Conservation (phyloP, 2,113 vertebrate genomes). For the Neofelis nebulosa region DNA sequence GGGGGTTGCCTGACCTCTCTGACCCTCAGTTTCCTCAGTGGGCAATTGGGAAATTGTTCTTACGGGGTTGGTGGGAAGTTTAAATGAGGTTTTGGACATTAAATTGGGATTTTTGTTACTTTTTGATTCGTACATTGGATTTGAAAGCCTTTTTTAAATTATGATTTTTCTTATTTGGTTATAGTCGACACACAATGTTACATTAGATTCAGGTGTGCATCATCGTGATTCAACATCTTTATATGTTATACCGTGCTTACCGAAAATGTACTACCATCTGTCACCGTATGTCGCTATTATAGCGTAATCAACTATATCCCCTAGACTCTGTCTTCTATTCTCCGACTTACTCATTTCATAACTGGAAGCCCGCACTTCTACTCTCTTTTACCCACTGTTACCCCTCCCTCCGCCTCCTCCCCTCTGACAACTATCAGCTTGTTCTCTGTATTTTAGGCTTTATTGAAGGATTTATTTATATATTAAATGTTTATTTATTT, state of each 20-base stretch:
- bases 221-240: not conserved
- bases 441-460: not conserved
- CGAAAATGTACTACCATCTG: not conserved
- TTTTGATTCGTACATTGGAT: not conserved
- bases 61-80: not conserved
- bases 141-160: not conserved
- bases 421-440: not conserved
- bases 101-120: slow-evolving; percentile 29
- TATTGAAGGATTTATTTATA: not conserved
- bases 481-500: no score
- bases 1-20: not conserved
- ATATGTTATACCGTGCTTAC: not conserved
- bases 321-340: not conserved
- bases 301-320: not conserved
- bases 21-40: not conserved
- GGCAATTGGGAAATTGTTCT: not conserved
- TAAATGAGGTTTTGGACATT: not conserved
- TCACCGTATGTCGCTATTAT: not conserved
- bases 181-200: not conserved
- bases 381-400: not conserved
- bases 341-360: not conserved
- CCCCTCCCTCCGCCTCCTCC: not conserved
- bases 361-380: not conserved
- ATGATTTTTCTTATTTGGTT: not conserved
- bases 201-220: not conserved